A percentile compares a stretch with the other conserved stretches of the same genome.
phyloP scores from a whole-genome alignment of 2,797 vertebrate species.

The Eremophila alpestris region DNA sequence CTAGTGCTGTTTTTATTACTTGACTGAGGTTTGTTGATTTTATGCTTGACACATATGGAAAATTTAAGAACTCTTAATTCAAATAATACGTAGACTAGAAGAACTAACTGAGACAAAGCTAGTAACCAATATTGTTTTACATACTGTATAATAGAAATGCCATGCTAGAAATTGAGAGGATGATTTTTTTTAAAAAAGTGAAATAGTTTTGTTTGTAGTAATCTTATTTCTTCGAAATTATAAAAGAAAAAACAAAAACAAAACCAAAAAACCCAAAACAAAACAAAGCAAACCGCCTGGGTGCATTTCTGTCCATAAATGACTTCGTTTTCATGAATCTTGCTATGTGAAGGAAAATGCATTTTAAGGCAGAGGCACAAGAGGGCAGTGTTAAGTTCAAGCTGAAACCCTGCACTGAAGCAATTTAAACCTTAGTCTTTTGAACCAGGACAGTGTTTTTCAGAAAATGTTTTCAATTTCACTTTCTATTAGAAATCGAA shows the following conservation, averaged over 20 bases:
- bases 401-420: not conserved
- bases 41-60: not conserved
- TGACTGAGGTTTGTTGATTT: not conserved
- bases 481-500: not conserved
- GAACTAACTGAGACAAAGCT: not conserved
- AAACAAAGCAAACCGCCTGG: not conserved
- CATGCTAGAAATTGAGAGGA: not conserved
- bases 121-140: not conserved
- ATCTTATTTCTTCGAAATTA: not conserved
- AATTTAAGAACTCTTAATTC: not conserved
- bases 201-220: not conserved
- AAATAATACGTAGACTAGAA: not conserved
- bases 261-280: too few species aligned
- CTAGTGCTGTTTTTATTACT: not conserved
- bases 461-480: slow-evolving; percentile 15
- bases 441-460: not conserved
- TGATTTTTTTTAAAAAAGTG: not conserved
- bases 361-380: slow-evolving; percentile 43
- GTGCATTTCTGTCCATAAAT: not conserved
- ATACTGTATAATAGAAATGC: not conserved
- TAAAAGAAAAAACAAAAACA: too few species aligned
- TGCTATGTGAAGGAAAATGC: not conserved
- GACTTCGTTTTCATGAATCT: not conserved
- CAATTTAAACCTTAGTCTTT: not conserved
- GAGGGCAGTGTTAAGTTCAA: slow-evolving; percentile 66